Percentiles rank a stretch among this genome's conserved stretches.
Conservation (phyloP, 2,113 vertebrate species). For the Microcebus jonahi region DNA sequence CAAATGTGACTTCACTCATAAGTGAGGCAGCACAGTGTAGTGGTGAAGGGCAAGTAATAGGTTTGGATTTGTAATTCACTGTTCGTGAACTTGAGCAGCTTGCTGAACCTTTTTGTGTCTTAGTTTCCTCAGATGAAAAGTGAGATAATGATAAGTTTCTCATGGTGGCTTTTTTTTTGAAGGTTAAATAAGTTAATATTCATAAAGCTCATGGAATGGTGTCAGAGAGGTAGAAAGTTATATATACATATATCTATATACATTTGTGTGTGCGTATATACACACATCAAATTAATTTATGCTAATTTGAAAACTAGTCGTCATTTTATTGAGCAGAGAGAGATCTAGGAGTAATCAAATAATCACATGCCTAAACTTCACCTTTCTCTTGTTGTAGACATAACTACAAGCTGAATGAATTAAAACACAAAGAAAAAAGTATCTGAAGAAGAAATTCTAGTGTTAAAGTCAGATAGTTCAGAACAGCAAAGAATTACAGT, state of each 20-base stretch:
- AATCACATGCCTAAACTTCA: neutral
- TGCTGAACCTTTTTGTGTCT: neutral
- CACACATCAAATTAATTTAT: neutral
- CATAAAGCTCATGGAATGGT: neutral
- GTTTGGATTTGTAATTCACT: neutral
- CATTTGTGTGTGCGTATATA: too few relatives aligned
- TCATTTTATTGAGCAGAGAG: neutral
- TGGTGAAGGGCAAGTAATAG: neutral
- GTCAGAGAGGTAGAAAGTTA: neutral
- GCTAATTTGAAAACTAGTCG: neutral
- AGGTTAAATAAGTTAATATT: neutral
- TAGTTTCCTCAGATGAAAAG: neutral
- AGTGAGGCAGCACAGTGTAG: neutral
- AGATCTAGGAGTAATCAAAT: neutral
- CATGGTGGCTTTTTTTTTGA: neutral
- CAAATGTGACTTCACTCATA: neutral
- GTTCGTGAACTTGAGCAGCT: neutral
- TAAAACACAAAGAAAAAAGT: neutral
- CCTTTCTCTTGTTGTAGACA: neutral
- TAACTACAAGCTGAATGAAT: neutral
- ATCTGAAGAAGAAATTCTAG: neutral
- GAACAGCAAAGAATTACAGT: neutral
- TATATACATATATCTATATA: neutral
- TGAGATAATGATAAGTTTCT: neutral
- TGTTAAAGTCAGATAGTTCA: neutral